Percentiles rank a stretch among this genome's conserved stretches.
These are phyloP conservation scores for Drosophila virilis DNA, from an alignment of 1,140 invertebrate species.

Conservation along the genomic window DNA sequence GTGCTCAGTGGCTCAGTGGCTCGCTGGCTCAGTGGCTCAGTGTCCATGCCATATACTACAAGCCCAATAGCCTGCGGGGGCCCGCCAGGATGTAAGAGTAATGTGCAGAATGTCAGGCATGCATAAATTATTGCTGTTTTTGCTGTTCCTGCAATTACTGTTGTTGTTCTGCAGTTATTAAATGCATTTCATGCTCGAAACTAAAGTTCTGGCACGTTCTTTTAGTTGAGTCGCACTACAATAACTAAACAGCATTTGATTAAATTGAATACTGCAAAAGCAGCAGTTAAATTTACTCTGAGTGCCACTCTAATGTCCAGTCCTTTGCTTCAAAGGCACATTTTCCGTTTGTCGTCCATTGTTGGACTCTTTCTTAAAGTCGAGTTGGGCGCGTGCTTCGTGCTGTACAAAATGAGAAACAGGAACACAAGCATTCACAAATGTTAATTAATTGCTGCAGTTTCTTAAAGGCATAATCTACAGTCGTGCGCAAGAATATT, in stretches of 20 bases:
- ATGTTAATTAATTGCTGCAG: no score
- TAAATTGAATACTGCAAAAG: slow-evolving; percentile 17
- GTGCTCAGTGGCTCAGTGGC: background rate
- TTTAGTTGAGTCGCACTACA: slow-evolving; percentile 9
- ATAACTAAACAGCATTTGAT: slow-evolving; percentile 39
- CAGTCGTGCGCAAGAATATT: no score
- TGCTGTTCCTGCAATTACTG: background rate
- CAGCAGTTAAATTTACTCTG: background rate
- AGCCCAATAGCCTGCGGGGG: slow-evolving; percentile 7
- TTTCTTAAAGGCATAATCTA: no score
- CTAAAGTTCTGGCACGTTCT: slow-evolving; percentile 42
- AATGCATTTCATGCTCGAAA: slow-evolving; percentile 60
- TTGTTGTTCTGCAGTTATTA: slow-evolving; percentile 48
- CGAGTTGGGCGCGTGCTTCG: no score
- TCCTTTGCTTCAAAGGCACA: slow-evolving; percentile 6
- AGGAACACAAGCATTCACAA: no score
- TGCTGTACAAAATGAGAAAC: no score
- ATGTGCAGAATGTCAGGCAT: slow-evolving; percentile 35
- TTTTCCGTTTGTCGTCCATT: slow-evolving; percentile 2
- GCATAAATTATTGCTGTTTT: slow-evolving; percentile 39
- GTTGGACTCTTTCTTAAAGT: background rate
- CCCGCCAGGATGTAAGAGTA: slow-evolving; percentile 21
- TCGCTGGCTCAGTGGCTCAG: background rate
- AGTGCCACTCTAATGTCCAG: slow-evolving; percentile 10
- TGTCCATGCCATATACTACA: slow-evolving; percentile 5